A percentile compares a stretch with the other conserved stretches of the same genome.
These are phyloP conservation scores for Phrynocephalus forsythii DNA, from an alignment of 2,797 vertebrate species.

Conservation along the genomic window DNA sequence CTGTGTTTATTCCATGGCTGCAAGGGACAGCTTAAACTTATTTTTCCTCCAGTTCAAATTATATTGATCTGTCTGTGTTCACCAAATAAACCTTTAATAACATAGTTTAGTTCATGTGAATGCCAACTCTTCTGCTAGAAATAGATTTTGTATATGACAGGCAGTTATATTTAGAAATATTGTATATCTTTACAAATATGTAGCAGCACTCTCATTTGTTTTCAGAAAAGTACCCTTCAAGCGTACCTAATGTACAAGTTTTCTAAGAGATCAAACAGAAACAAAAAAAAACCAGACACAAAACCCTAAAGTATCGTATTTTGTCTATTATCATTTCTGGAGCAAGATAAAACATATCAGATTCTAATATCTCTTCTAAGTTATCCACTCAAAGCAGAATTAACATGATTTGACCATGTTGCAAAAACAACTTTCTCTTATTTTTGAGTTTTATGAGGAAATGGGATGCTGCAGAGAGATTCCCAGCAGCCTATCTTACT, in stretches of 20 bases:
- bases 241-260: neutral
- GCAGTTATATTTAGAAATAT: neutral
- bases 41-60: constrained; percentile 52
- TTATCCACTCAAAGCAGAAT: constrained; percentile 5
- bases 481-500: neutral
- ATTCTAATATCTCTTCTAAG: neutral
- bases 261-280: constrained; percentile 18
- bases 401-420: neutral
- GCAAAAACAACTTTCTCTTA: neutral
- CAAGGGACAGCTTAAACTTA: constrained; percentile 20
- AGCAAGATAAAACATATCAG: neutral
- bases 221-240: neutral
- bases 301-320: neutral
- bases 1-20: constrained; percentile 22
- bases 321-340: neutral
- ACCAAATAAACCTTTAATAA: constrained; percentile 68
- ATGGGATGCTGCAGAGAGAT: neutral
- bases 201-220: constrained; percentile 1
- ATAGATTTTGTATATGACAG: neutral
- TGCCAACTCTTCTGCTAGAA: constrained; percentile 27
- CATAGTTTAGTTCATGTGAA: constrained; percentile 41
- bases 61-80: constrained; percentile 58
- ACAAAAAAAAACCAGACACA: neutral
- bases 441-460: neutral
- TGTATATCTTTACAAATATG: constrained; percentile 8